phyloP scores from a whole-genome alignment of 1,140 invertebrate species.

The Monochamus saltuarius region DNA sequence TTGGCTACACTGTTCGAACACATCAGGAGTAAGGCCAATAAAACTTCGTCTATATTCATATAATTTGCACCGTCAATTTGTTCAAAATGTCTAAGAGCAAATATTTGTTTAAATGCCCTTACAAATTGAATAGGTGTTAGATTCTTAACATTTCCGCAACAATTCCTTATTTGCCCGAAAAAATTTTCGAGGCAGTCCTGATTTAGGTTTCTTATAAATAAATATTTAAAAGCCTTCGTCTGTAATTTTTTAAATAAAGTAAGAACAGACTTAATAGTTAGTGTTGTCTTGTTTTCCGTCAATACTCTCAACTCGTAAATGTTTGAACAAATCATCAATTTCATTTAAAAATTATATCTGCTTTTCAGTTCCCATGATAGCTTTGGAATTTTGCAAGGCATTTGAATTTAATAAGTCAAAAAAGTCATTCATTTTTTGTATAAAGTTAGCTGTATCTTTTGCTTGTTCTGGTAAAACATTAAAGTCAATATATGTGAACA shows the following conservation, averaged over 20 bases:
- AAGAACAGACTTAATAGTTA: constrained; percentile 10
- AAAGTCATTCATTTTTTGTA: constrained; percentile 13
- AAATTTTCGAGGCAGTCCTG: constrained; percentile 12
- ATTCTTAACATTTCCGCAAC: not conserved
- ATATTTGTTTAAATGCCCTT: constrained; percentile 13
- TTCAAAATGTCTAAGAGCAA: constrained; percentile 11
- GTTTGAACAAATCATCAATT: constrained; percentile 12
- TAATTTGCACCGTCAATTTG: constrained; percentile 4
- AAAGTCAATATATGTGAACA: constrained; percentile 14
- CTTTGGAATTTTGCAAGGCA: constrained; percentile 3
- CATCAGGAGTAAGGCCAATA: constrained; percentile 9
- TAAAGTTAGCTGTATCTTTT: constrained; percentile 6
- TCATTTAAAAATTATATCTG: constrained; percentile 8
- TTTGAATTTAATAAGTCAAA: constrained; percentile 9
- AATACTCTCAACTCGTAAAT: constrained; percentile 9
- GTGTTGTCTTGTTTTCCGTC: constrained; percentile 10
- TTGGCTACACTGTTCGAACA: constrained; percentile 1
- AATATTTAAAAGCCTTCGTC: constrained; percentile 9
- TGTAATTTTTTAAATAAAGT: constrained; percentile 7
- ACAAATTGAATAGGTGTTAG: constrained; percentile 3
- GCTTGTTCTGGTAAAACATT: constrained; percentile 14
- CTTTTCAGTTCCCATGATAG: constrained; percentile 6
- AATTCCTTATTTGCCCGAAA: constrained; percentile 11
- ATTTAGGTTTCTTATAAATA: constrained; percentile 13
- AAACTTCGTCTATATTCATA: constrained; percentile 7